Conservation (phyloP, 2,113 vertebrate genomes). For the Ranitomeya imitator region DNA sequence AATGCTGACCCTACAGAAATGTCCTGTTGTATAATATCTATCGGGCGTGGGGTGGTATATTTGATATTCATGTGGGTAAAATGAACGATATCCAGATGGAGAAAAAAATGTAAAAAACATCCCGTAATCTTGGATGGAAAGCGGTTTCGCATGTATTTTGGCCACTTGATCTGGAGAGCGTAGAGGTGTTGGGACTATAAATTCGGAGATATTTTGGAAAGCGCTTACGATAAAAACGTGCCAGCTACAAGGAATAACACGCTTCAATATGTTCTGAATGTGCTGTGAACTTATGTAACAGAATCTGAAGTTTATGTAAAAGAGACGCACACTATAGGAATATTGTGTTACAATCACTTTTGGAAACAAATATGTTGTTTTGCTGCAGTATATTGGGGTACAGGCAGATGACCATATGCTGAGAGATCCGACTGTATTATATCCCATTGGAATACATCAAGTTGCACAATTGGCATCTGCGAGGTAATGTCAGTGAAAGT, state of each 20-base stretch:
- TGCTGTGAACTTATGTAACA: neutral
- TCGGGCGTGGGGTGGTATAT: neutral
- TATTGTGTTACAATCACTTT: neutral
- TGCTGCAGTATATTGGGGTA: neutral
- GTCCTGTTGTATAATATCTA: neutral
- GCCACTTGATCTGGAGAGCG: neutral
- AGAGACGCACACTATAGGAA: neutral
- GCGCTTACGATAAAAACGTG: neutral
- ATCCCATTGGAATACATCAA: neutral
- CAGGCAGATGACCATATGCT: neutral
- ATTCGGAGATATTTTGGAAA: slow-evolving; percentile 25
- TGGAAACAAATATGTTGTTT: neutral
- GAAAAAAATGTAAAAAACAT: neutral
- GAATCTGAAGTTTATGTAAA: neutral
- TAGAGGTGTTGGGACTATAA: slow-evolving; percentile 17
- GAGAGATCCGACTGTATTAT: neutral
- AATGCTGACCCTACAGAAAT: neutral
- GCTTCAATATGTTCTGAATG: slow-evolving; percentile 30
- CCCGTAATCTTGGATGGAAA: neutral
- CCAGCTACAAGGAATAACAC: slow-evolving; percentile 21
- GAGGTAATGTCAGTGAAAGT: neutral
- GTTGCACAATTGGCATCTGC: neutral
- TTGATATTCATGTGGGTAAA: neutral
- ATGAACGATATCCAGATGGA: neutral
- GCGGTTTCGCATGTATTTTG: neutral